These are phyloP conservation scores for Hartigia nigra DNA, from an alignment of 2,888 invertebrate genomes.

Conservation along the genomic window DNA sequence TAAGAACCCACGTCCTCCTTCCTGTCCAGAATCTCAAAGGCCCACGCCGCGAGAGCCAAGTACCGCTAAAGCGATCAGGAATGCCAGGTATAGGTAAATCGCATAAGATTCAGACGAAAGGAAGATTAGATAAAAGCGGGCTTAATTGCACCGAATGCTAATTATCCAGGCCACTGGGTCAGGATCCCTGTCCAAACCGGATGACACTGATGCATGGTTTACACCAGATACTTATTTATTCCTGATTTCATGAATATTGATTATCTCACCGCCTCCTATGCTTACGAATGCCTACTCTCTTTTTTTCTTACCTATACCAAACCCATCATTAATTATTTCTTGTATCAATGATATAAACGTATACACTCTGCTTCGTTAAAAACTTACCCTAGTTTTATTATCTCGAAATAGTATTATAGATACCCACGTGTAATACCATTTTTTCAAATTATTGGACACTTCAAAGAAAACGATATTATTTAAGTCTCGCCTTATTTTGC, in stretches of 20 bases:
- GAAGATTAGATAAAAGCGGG: conserved; percentile 30
- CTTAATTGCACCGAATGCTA: conserved; percentile 33
- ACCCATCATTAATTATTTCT: not conserved
- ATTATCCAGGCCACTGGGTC: conserved; percentile 32
- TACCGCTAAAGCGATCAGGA: not conserved
- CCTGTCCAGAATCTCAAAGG: conserved; percentile 16
- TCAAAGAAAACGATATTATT: not conserved
- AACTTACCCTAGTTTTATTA: not conserved
- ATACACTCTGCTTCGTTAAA: not conserved
- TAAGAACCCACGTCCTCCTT: conserved; percentile 1
- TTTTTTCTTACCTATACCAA: not conserved
- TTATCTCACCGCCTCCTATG: not conserved
- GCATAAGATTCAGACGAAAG: conserved; percentile 1
- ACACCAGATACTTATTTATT: not conserved
- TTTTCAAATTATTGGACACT: not conserved
- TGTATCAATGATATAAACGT: not conserved
- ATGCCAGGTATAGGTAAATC: conserved; percentile 4
- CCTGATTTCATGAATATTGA: not conserved
- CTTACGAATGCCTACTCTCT: not conserved
- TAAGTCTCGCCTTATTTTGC: not conserved
- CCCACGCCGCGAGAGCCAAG: not conserved
- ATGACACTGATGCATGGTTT: not conserved
- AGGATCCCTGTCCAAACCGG: conserved; percentile 8
- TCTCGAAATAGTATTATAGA: not conserved
- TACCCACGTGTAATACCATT: not conserved